Percentiles rank a stretch among this genome's conserved stretches.
These are phyloP conservation scores for Hermaeophaga mercurialis DNA, from an alignment of 2,888 invertebrate species.

Conservation along the genomic window DNA sequence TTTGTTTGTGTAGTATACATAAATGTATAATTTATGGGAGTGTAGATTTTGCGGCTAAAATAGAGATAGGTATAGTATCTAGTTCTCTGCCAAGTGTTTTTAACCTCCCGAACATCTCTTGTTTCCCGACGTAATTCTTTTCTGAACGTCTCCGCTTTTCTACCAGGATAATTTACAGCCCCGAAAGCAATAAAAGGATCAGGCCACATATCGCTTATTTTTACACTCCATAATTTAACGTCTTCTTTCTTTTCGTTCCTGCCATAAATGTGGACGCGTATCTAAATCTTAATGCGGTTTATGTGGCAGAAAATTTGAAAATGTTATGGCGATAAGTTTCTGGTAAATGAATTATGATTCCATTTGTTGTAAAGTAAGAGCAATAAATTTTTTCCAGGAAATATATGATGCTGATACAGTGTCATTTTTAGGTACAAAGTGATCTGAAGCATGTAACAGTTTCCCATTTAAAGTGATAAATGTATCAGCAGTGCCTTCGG, in stretches of 20 bases:
- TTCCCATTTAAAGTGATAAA: slow-evolving; percentile 24
- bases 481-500: background rate
- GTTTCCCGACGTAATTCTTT: slow-evolving; percentile 42
- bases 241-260: slow-evolving; percentile 44
- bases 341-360: slow-evolving; percentile 47
- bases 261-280: slow-evolving; percentile 42
- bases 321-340: slow-evolving; percentile 47
- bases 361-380: slow-evolving; percentile 30
- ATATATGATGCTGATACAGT: slow-evolving; percentile 26
- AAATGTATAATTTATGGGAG: no score
- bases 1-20: no score
- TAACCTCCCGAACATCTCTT: slow-evolving; percentile 39
- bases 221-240: slow-evolving; percentile 55
- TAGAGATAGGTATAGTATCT: no score
- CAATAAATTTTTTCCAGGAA: slow-evolving; percentile 22
- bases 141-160: slow-evolving; percentile 40
- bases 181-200: slow-evolving; percentile 53
- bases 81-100: slow-evolving; percentile 35
- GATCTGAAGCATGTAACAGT: slow-evolving; percentile 24
- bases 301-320: slow-evolving; percentile 54
- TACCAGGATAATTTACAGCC: slow-evolving; percentile 50
- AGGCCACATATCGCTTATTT: slow-evolving; percentile 56
- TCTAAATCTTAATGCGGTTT: slow-evolving; percentile 53
- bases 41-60: no score
- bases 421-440: slow-evolving; percentile 21